These are phyloP conservation scores for Entosphenus tridentatus DNA, from an alignment of 2,113 vertebrate species.

Conservation along the genomic window DNA sequence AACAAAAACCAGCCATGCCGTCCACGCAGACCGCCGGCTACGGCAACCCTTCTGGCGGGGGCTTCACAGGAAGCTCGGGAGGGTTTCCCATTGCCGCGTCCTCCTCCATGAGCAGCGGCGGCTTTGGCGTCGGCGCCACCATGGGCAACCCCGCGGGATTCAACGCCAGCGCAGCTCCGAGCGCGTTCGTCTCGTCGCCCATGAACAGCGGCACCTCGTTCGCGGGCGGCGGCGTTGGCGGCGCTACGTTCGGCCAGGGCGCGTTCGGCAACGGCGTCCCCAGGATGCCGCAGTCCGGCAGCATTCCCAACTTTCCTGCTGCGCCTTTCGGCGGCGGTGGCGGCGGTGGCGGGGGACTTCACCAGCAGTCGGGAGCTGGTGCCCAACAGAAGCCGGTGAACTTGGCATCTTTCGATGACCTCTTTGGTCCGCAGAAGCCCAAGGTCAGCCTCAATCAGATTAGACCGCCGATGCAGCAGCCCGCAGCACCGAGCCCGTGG, in stretches of 20 bases:
- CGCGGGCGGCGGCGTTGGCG: no score
- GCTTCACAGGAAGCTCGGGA: conserved; percentile 26
- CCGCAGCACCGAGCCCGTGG: conserved; percentile 36
- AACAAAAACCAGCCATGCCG: conserved; percentile 22
- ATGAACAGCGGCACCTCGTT: no score
- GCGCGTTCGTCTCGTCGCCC: no score
- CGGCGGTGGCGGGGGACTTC: no score
- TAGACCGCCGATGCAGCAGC: conserved; percentile 27
- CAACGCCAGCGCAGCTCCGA: no score
- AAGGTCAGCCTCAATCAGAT: conserved; percentile 85
- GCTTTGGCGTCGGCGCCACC: conserved; percentile 44
- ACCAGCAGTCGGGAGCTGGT: background rate
- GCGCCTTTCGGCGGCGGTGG: no score
- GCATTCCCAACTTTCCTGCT: no score
- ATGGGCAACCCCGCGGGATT: conserved; percentile 21
- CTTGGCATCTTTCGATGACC: conserved; percentile 63
- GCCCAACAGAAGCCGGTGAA: conserved; percentile 25
- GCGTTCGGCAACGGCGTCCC: no score
- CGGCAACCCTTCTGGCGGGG: conserved; percentile 28
- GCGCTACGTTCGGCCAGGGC: no score
- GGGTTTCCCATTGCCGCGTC: conserved; percentile 28
- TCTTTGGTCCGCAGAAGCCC: conserved; percentile 64
- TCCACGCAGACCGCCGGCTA: conserved; percentile 21
- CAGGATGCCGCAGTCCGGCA: no score
- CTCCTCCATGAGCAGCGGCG: conserved; percentile 24